Conservation (phyloP, 92 coral and sea anemone species). For the Zoanthus solanderi region DNA sequence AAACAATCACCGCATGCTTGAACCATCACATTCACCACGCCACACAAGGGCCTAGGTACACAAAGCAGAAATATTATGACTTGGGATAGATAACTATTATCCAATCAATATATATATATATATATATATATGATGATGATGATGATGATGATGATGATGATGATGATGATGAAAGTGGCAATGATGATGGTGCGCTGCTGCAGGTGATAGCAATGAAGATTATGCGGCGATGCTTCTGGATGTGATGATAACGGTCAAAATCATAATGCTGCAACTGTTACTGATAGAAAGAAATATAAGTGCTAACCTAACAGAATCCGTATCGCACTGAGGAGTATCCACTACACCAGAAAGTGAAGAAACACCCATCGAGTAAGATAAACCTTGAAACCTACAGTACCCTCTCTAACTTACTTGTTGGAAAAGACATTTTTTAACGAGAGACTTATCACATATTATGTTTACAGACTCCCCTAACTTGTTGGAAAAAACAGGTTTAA, state of each 20-base stretch:
- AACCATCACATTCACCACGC: slow-evolving; percentile 81
- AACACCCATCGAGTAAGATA: too few species aligned
- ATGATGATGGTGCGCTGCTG: background rate
- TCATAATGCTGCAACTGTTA: background rate
- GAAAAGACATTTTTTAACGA: too few species aligned
- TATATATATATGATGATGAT: background rate
- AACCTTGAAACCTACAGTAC: too few species aligned
- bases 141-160: background rate
- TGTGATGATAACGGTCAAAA: background rate
- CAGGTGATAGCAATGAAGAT: background rate
- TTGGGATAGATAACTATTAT: background rate
- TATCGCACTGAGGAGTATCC: too few species aligned
- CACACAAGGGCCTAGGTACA: slow-evolving; percentile 82
- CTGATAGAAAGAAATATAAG: background rate
- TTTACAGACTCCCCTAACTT: too few species aligned
- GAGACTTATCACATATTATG: too few species aligned
- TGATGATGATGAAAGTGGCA: background rate
- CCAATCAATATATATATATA: background rate
- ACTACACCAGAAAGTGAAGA: too few species aligned
- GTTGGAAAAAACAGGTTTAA: too few species aligned
- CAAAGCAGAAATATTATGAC: background rate
- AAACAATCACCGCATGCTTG: slow-evolving; percentile 84
- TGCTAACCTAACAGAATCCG: too few species aligned
- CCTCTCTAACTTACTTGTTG: too few species aligned
- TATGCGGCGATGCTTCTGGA: background rate